Evolutionary conservation across 2,113 vertebrate genomes (phyloP), one percentile per base, ranked within the genome.

Genomic region (Polypterus senegalus): DNA sequence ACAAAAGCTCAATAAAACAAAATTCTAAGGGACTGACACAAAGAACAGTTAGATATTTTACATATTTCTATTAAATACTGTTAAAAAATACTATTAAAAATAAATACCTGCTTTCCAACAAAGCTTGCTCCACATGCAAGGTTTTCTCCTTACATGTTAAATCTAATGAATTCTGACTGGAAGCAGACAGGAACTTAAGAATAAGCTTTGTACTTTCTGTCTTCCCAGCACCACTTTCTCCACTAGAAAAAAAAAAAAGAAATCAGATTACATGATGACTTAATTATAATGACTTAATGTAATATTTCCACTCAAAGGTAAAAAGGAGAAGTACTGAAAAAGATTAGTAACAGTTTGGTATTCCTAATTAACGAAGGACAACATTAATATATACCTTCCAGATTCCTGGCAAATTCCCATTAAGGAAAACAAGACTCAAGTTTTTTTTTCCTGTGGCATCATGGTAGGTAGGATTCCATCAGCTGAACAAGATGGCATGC

Each of bases 201-300:
- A 99, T 97, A 68, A 97, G 71, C 58, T 99, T 99, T 5, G 96
- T 98, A 85, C 96, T 97, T 70, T 99, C 96, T 0, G 96, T 99
- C 73, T 99, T 99, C 1, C 96, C 96, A 1, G 96, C 92, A 46
- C 96, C 96, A 10, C 94, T 99, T 71, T 99, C 96, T 0, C 95
- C 96, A n/a, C 96, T 99, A 80, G 45, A 79, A 72, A 64, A 66
- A 4, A 44, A 44, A 65, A 5, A 48, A 52, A 44, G 55, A 8
- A 52, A 47, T 66, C 60, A 60, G 6, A 0, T 47, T 65, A 27
- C 27, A 27, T 27, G 27, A 2, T 27, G 27, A 27, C 27, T 27
- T 27, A 27, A 27, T 27, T 27, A 27, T 27, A 27, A 27, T 27
- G 27, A 27, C 27, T 27, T 27, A 27, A 27, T 27, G 27, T 27